These are phyloP conservation scores for Tangara arthus DNA, from an alignment of 2,797 vertebrate species.

Conservation along the genomic window DNA sequence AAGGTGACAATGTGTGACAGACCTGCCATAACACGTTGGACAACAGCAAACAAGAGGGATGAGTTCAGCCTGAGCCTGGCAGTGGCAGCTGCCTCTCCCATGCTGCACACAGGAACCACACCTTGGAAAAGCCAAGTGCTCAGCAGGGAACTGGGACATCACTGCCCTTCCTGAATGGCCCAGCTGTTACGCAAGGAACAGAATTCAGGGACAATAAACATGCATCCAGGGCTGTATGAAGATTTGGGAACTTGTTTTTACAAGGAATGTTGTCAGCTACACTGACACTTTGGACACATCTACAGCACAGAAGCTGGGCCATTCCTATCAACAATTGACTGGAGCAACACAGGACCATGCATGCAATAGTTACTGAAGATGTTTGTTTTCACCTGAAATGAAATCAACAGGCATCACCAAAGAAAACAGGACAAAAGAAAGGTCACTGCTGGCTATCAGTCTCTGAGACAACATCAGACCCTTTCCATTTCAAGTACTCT, in stretches of 20 bases:
- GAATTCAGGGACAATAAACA: neutral
- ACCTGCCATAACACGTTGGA: fast-evolving
- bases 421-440: neutral
- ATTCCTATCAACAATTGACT: neutral
- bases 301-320: neutral
- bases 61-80: neutral
- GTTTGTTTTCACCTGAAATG: neutral
- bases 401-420: neutral
- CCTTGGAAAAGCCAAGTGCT: neutral
- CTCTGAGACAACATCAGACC: neutral
- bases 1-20: neutral
- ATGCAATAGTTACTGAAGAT: neutral
- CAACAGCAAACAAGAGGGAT: neutral
- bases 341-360: neutral
- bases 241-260: neutral
- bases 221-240: neutral
- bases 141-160: neutral
- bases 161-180: neutral
- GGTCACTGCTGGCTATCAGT: neutral
- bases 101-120: neutral
- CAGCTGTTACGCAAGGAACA: neutral
- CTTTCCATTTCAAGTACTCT: neutral
- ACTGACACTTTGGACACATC: neutral
- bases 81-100: neutral
- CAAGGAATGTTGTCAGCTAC: neutral